Evolutionary conservation across 2,797 vertebrate genomes (phyloP).

Genomic region (Pangasius sanitwongsei): DNA sequence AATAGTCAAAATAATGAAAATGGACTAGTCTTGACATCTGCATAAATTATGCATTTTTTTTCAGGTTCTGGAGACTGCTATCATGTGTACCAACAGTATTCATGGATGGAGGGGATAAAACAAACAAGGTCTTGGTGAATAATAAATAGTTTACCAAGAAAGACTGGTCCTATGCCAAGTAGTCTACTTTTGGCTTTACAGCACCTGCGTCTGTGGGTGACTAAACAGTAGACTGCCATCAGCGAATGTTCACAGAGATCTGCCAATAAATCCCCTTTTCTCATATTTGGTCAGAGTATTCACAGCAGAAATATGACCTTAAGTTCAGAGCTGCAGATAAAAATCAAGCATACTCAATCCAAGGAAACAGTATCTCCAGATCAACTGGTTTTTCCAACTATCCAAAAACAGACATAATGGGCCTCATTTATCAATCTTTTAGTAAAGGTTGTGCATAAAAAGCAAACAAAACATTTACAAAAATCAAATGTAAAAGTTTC

Average conservation of each 20-base stretch:
- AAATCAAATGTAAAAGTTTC: not conserved
- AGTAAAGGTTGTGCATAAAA: not conserved
- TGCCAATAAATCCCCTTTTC: constrained; percentile 26
- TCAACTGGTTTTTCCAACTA: not conserved
- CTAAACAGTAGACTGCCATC: constrained; percentile 33
- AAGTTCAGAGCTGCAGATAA: constrained; percentile 1
- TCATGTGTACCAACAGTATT: constrained; percentile 25
- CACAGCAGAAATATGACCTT: constrained; percentile 9
- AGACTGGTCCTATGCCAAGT: constrained; percentile 21
- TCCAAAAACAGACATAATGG: constrained; percentile 19
- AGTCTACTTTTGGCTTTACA: constrained; percentile 31
- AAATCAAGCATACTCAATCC: constrained; percentile 15
- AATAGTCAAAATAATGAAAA: constrained; percentile 27
- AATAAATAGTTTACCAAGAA: constrained; percentile 45
- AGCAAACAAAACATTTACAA: not conserved
- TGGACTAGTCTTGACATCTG: not conserved
- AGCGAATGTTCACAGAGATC: constrained; percentile 34
- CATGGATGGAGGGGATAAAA: constrained; percentile 27
- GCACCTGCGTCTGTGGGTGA: constrained; percentile 21
- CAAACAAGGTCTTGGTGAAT: constrained; percentile 35
- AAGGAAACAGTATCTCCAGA: constrained; percentile 16
- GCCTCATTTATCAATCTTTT: not conserved
- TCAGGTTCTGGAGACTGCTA: constrained; percentile 14
- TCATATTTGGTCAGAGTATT: constrained; percentile 23
- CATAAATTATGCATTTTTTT: constrained; percentile 43